Evolutionary conservation across 2,888 invertebrate species (phyloP), one percentile per base, ranked within the genome.

Genomic region (Microplitis manilae): DNA sequence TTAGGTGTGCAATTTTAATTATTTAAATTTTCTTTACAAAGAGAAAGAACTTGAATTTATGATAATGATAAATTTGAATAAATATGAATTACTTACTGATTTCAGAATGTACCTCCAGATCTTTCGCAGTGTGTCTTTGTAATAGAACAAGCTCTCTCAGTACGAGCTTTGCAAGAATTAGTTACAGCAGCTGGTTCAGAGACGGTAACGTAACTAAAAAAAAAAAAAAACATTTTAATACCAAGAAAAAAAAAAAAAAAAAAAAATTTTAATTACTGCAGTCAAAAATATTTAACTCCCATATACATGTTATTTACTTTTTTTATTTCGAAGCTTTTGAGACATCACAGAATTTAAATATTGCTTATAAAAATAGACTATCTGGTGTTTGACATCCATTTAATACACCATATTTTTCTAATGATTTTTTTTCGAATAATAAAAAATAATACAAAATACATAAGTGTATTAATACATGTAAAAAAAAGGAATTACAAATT

Each of bases 71-170:
- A 62, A 68, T 15, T 68, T 62, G 60, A 9, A n/a, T 41, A 50
- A 17, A 69, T 41, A 9, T 13, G 1, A 71, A 30, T 76, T 61
- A 79, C 75, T 76, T 77, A 85, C 84, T 50, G 8, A 50, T 90
- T 91, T 39, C 91, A 96, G 94, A 98, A 98, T 91, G 95, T 97
- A 87, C 98, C 99, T 70, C 98, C 98, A 1, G 99, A 99, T 90
- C 92, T 99, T 86, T 97, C 98, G 79, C 98, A 98, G 92, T 99
- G 99, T 90, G 98, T 98, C 79, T 98, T 99, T 90, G 99, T 99
- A 83, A 98, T 99, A 87, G 99, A 99, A 91, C 99, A 99, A 93
- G 99, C 99, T 39, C 92, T 99, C 82, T 99, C 99, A 82, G 99
- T 99, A 78, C 94, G 99, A 89, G 99, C 99, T 80, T 91, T 99